Base-by-base conservation (phyloP, 2,888 invertebrate species). In the Protonemura montana region DNA sequence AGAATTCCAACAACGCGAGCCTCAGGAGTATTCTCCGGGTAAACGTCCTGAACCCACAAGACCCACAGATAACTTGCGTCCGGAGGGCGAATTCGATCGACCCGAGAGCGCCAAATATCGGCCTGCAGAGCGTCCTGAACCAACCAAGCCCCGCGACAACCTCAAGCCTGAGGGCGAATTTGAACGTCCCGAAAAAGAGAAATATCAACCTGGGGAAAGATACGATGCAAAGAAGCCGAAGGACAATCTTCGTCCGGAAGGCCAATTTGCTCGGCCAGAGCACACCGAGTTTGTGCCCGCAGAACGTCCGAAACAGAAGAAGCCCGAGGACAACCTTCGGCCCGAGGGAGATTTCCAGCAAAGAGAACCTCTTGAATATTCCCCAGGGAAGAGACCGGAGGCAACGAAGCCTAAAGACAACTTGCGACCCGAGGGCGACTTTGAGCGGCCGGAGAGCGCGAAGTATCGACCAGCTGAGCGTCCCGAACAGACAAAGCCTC, bases 351-450 rank as follows among this genome's bases (percentile, higher is more conserved):
- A 92, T 7, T 93, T 93, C 89, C 90, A 91, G 82, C 89, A 89
- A 78, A 7, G 92, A 0, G 90, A 90, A 21, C 90, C 90, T 5
- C 90, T 90, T 0, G 89, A 91, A 87, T 92, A 93, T 7, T 92
- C 93, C 30, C 92, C 92, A 86, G 94, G 94, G 13, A 95, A 95
- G 89, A 92, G 94, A 86, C 93, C 93, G 0, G 93, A 94, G 86
- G 90, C 94, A 0, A 93, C 94, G 0, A 93, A 90, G 89, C 94
- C 93, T 88, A 94, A 94, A 90, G 95, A 96, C 90, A 94, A 95
- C 90, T 88, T 90, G 7, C 90, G 88, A 87, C 89, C 89, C 26
- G 90, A 90, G 87, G 90, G 90, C 5, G 90, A 90, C 35, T 90
- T 90, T 88, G 89, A 89, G 41, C 59, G 88, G 59, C 92, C 41